phyloP scores from a whole-genome alignment of 2,797 vertebrate species.

The Pangasius macronema region DNA sequence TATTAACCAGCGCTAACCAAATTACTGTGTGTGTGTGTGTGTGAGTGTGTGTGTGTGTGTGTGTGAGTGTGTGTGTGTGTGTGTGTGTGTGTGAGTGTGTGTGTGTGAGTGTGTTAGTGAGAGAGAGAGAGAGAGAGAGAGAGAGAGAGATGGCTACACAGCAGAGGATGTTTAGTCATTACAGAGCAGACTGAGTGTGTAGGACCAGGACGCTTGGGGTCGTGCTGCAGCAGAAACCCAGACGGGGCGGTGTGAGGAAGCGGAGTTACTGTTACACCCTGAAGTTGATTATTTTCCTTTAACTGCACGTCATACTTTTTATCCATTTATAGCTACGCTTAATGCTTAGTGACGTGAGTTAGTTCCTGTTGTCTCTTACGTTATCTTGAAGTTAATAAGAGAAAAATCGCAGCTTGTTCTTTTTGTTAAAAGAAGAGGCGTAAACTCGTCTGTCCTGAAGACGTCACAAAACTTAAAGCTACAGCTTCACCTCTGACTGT shows the following conservation, averaged over 20 bases:
- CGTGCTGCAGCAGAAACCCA: not conserved
- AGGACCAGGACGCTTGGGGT: not conserved
- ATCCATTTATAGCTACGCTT: too few species aligned
- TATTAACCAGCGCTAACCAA: conserved; percentile 48
- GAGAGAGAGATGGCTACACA: not conserved
- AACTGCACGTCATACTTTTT: not conserved
- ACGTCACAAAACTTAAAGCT: too few species aligned
- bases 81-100: not conserved
- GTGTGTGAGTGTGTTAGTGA: not conserved
- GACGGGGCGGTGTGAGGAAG: too few species aligned
- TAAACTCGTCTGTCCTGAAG: too few species aligned
- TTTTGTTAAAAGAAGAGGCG: too few species aligned
- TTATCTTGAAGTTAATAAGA: not conserved
- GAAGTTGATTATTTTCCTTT: not conserved
- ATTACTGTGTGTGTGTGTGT: conserved; percentile 36
- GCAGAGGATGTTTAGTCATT: too few species aligned
- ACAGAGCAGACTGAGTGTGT: not conserved
- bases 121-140: too few species aligned
- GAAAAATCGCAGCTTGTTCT: too few species aligned
- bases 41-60: conserved; percentile 50
- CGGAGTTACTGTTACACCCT: not conserved
- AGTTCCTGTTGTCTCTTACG: not conserved
- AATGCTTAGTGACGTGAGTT: too few species aligned
- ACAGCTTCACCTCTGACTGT: too few species aligned
- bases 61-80: not conserved